Percentiles rank a stretch among this genome's conserved stretches.
phyloP scores from a whole-genome alignment of 2,113 vertebrate genomes.

The Mustela lutreola region DNA sequence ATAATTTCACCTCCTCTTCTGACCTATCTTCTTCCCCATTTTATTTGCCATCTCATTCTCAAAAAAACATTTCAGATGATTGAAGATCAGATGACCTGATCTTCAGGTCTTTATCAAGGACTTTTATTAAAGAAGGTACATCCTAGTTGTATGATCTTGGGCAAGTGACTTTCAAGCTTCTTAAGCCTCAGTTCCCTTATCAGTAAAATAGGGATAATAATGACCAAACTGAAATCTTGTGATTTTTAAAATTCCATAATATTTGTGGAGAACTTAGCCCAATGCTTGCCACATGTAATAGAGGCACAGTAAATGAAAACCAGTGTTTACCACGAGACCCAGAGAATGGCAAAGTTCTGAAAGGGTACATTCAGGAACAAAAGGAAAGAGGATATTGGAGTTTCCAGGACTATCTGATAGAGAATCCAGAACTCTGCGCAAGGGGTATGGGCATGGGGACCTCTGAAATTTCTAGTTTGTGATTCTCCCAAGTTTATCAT shows the following conservation, averaged over 20 bases:
- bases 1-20: neutral
- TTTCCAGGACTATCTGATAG: neutral
- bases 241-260: slow-evolving; percentile 31
- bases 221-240: neutral
- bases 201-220: slow-evolving; percentile 31
- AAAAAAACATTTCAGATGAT: neutral
- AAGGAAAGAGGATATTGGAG: neutral
- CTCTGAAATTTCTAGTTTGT: slow-evolving; percentile 14
- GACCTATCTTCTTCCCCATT: neutral
- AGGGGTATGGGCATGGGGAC: neutral
- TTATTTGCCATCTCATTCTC: neutral
- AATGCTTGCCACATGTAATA: neutral
- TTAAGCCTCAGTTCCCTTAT: neutral
- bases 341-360: neutral
- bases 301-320: neutral
- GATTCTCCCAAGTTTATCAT: neutral
- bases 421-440: slow-evolving; percentile 23
- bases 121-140: slow-evolving; percentile 3
- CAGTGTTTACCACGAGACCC: neutral
- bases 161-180: slow-evolving; percentile 2
- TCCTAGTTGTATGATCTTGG: neutral
- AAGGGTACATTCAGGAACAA: neutral
- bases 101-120: neutral
- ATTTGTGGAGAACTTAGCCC: neutral
- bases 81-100: neutral